These are phyloP conservation scores for Lamprotornis superbus DNA, from an alignment of 2,113 vertebrate species.

Conservation along the genomic window DNA sequence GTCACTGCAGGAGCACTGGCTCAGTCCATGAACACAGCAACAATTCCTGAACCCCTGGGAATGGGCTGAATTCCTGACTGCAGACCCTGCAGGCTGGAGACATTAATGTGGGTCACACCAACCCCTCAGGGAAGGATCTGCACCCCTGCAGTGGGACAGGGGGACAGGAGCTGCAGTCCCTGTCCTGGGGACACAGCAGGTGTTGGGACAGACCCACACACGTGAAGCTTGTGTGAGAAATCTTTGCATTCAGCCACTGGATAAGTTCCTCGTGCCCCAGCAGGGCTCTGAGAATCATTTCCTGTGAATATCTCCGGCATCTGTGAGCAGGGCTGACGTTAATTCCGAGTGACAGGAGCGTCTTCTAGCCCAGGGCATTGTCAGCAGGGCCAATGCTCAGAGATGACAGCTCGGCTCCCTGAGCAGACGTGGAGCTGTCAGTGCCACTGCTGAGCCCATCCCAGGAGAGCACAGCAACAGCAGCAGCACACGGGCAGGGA, in stretches of 20 bases:
- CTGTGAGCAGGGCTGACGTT: neutral
- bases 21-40: neutral
- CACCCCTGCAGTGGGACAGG: neutral
- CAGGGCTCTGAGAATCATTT: neutral
- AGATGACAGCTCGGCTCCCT: neutral
- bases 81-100: neutral
- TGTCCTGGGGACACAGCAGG: neutral
- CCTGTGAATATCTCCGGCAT: neutral
- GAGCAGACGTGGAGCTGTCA: neutral
- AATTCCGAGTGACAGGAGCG: conserved; percentile 13
- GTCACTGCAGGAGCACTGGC: neutral
- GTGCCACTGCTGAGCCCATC: neutral
- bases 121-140: neutral
- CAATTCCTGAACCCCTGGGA: neutral
- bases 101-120: neutral
- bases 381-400: neutral
- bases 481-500: neutral
- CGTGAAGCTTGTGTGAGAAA: neutral
- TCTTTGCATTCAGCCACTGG: neutral
- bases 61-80: neutral
- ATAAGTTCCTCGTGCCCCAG: neutral
- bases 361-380: neutral
- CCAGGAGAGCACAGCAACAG: neutral
- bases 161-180: neutral
- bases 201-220: too few relatives aligned